Percentiles rank a stretch among this genome's conserved stretches.
These are phyloP conservation scores for Ascidia mentula DNA, from an alignment of 23 tunicate species.

Conservation along the genomic window DNA sequence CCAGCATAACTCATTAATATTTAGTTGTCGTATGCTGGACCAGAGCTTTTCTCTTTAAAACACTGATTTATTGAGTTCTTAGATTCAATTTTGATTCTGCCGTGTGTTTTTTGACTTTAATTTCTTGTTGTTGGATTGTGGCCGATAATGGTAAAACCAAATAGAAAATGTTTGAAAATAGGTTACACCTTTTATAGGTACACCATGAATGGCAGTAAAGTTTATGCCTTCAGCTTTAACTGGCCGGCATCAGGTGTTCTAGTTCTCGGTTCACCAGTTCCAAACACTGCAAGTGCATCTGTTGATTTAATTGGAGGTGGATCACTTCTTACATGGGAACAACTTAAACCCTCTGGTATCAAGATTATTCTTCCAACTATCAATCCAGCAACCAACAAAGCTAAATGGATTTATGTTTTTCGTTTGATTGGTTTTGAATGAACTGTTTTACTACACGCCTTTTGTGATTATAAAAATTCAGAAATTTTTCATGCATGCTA, in stretches of 20 bases:
- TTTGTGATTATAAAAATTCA: not conserved
- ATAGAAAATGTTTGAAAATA: no score
- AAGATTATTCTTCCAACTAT: constrained; percentile 20
- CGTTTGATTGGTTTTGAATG: constrained; percentile 25
- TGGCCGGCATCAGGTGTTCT: constrained; percentile 44
- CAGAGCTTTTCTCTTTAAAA: no score
- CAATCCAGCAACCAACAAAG: not conserved
- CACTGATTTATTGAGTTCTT: no score
- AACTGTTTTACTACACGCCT: not conserved
- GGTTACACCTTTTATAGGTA: constrained; percentile 43
- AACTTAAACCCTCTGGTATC: constrained; percentile 16
- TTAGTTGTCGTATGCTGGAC: no score
- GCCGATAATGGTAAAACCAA: no score
- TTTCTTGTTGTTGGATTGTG: no score
- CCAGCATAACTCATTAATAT: no score
- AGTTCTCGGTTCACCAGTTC: constrained; percentile 37
- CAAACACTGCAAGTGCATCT: constrained; percentile 15
- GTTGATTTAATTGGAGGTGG: constrained; percentile 29
- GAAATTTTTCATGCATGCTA: not conserved
- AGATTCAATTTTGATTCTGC: no score
- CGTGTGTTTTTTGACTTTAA: no score
- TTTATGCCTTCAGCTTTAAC: constrained; percentile 49
- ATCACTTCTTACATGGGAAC: constrained; percentile 19
- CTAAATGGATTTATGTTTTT: constrained; percentile 43
- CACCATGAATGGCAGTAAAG: constrained; percentile 24